These are phyloP conservation scores for Crocidura indochinensis DNA, from an alignment of 2,797 vertebrate species.

Conservation along the genomic window DNA sequence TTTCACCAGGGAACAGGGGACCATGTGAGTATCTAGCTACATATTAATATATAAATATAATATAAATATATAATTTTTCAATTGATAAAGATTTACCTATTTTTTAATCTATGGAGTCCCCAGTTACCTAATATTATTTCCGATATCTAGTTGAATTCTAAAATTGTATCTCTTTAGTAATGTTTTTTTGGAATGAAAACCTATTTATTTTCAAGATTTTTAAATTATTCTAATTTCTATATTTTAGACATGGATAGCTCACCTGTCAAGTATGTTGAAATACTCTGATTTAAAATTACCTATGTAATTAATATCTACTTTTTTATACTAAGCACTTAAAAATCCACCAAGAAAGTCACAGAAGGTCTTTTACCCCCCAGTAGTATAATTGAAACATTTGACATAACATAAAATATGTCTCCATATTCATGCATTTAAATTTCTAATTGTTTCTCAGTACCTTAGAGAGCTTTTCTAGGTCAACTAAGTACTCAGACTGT, in stretches of 20 bases:
- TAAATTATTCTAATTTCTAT: neutral
- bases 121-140: neutral
- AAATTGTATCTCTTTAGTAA: slow-evolving; percentile 6
- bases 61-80: neutral
- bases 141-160: neutral
- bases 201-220: neutral
- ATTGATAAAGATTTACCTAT: neutral
- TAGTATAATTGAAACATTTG: slow-evolving; percentile 77
- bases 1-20: neutral
- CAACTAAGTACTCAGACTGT: slow-evolving; percentile 69
- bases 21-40: neutral
- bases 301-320: slow-evolving; percentile 24
- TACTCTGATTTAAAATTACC: slow-evolving; percentile 32
- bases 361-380: slow-evolving; percentile 72
- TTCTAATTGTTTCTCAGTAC: slow-evolving; percentile 77
- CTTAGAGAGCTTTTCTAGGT: slow-evolving; percentile 80
- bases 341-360: slow-evolving; percentile 71
- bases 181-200: slow-evolving; percentile 31
- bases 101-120: neutral
- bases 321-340: slow-evolving; percentile 46
- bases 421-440: slow-evolving; percentile 78
- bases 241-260: slow-evolving; percentile 17
- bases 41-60: neutral
- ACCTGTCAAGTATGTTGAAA: slow-evolving; percentile 22
- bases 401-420: slow-evolving; percentile 77